Percentiles rank a stretch among this genome's conserved stretches.
Conservation (phyloP, 2,113 vertebrate species). For the Myrmecobius fasciatus region DNA sequence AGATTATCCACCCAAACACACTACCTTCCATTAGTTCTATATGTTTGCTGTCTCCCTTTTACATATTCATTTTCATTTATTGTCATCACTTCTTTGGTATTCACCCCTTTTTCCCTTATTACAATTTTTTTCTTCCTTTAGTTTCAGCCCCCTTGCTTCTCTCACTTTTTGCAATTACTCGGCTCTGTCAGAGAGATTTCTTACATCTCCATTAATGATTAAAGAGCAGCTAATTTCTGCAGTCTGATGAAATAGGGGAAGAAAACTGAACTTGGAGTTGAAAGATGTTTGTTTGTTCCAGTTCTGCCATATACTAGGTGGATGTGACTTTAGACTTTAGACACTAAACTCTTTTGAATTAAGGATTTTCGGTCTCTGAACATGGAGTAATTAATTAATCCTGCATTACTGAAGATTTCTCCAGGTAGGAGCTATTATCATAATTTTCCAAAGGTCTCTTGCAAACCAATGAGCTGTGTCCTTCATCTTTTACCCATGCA, state of each 20-base stretch:
- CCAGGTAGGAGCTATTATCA: neutral
- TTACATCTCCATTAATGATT: neutral
- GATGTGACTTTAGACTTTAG: neutral
- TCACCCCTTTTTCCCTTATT: neutral
- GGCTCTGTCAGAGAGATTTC: neutral
- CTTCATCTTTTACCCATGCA: neutral
- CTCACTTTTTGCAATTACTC: neutral
- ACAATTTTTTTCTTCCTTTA: neutral
- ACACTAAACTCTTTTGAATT: neutral
- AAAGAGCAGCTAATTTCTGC: neutral
- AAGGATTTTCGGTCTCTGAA: neutral
- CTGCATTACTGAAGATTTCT: neutral
- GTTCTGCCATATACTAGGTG: neutral
- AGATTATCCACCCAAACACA: neutral
- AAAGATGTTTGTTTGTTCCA: neutral
- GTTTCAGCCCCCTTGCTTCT: neutral
- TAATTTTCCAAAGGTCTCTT: neutral
- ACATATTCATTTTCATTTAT: neutral
- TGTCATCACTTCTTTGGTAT: neutral
- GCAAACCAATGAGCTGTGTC: neutral
- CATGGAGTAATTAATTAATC: neutral
- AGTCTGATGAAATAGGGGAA: neutral
- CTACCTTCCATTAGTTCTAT: neutral
- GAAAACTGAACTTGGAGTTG: neutral
- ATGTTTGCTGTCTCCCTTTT: neutral